These are phyloP conservation scores for Dermatemys mawii DNA, from an alignment of 2,113 vertebrate genomes.

Conservation along the genomic window DNA sequence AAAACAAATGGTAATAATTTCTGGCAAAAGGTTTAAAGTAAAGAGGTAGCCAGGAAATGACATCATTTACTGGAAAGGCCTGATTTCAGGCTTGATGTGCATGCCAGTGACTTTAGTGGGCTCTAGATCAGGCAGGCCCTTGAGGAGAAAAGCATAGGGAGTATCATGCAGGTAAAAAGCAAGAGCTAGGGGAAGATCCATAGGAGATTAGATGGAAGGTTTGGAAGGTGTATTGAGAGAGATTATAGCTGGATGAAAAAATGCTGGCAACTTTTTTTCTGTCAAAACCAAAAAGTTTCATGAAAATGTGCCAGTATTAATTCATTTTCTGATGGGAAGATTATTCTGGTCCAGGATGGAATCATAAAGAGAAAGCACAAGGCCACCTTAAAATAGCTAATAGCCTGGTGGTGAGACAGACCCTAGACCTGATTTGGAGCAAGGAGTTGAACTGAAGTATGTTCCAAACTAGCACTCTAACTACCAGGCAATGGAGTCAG, in stretches of 20 bases:
- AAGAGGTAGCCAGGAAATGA: not conserved
- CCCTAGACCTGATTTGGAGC: not conserved
- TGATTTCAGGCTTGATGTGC: not conserved
- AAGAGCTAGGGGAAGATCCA: not conserved
- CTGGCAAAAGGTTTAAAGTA: not conserved
- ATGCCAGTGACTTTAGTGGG: not conserved
- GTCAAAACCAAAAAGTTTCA: not conserved
- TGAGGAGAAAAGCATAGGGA: not conserved
- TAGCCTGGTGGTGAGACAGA: not conserved
- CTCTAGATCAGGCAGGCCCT: not conserved
- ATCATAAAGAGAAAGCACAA: not conserved
- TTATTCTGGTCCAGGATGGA: not conserved
- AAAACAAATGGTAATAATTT: not conserved
- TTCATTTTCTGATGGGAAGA: not conserved
- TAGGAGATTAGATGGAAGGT: not conserved
- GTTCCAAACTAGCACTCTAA: not conserved
- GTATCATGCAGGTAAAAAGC: not conserved
- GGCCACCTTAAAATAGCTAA: not conserved
- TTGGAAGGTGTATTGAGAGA: not conserved
- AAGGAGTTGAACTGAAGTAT: not conserved
- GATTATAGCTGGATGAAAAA: not conserved
- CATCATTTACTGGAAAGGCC: not conserved
- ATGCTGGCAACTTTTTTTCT: not conserved
- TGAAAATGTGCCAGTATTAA: not conserved
- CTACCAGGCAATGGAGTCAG: not conserved